Base-by-base conservation (phyloP, 2,113 vertebrate species). In the Sinocyclocheilus rhinocerous region DNA sequence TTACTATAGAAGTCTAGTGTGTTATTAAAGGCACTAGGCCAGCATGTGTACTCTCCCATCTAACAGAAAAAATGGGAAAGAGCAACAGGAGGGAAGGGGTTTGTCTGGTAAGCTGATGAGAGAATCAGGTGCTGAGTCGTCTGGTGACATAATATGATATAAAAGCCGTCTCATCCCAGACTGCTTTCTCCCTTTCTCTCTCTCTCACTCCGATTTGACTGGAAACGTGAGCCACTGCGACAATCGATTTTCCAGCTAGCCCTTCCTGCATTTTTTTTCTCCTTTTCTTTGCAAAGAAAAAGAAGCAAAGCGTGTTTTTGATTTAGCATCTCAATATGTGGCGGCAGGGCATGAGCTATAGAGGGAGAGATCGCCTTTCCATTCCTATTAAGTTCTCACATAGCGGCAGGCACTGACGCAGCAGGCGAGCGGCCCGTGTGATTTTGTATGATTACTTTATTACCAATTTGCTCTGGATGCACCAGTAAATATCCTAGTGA, bases 81-180 rank as follows among this genome's bases (percentile, higher is more conserved):
- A 72, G 55, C n/a, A 87, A 69, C 67, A 79, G 76, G 80, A 81
- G 39, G 42, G 59, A 86, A 79, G 69, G 24, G 55, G 67, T 42
- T 73, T 55, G 87, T 89, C 79, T 85, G 88, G 85, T 69, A 91
- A 87, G 83, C 91, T 92, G 92, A 94, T 94, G 92, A 95, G 94
- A 93, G 92, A 93, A 93, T 94, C 94, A 94, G 92, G 92, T 94
- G 91, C 79, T 90, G 84, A 78, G n/a, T 75, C 86, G 91, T 90
- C 90, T 93, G 88, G 90, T 91, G 88, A 93, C 88, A 89, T 88
- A 85, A 92, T 88, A 81, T 90, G 87, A 92, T 86, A 84, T 87
- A 90, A 90, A 85, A 91, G 90, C 81, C 39, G 26, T 84, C 80
- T 82, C 79, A 79, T 42, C 72, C 61, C 65, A 48, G 57, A 85